Conservation (phyloP, 2,888 invertebrate genomes). For the Gasteruption jaculator region DNA sequence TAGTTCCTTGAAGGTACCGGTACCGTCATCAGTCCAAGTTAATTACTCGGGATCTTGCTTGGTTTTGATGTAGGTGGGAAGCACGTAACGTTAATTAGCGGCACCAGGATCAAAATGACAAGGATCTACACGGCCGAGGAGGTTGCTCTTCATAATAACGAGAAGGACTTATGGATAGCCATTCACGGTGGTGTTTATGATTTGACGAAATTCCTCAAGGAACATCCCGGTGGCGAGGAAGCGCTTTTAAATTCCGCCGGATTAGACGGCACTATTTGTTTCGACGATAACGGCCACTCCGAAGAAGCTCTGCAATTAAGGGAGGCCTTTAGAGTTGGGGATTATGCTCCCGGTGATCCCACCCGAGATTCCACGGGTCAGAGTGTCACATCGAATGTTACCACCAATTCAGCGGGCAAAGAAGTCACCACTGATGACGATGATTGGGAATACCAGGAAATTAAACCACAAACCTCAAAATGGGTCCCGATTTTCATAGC, state of each 20-base stretch:
- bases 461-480: slow-evolving; percentile 24
- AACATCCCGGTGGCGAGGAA: slow-evolving; percentile 64
- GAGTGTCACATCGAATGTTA: not conserved
- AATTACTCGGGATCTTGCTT: too few species aligned
- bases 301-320: slow-evolving; percentile 62
- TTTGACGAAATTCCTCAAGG: slow-evolving; percentile 57
- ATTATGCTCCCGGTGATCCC: slow-evolving; percentile 42
- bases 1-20: too few species aligned
- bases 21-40: too few species aligned
- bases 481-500: slow-evolving; percentile 24
- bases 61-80: too few species aligned
- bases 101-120: slow-evolving; percentile 23
- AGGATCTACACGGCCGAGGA: slow-evolving; percentile 47
- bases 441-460: slow-evolving; percentile 32
- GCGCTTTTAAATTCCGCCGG: slow-evolving; percentile 58
- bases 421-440: slow-evolving; percentile 29
- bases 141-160: slow-evolving; percentile 52
- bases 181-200: slow-evolving; percentile 59
- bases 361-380: not conserved
- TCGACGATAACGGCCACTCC: slow-evolving; percentile 69
- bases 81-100: slow-evolving; percentile 6
- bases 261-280: slow-evolving; percentile 59
- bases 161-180: slow-evolving; percentile 54
- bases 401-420: slow-evolving; percentile 6
- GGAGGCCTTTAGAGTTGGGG: slow-evolving; percentile 59